Evolutionary conservation across 2,888 invertebrate genomes (phyloP).

Genomic region (Rhamnusium bicolor): DNA sequence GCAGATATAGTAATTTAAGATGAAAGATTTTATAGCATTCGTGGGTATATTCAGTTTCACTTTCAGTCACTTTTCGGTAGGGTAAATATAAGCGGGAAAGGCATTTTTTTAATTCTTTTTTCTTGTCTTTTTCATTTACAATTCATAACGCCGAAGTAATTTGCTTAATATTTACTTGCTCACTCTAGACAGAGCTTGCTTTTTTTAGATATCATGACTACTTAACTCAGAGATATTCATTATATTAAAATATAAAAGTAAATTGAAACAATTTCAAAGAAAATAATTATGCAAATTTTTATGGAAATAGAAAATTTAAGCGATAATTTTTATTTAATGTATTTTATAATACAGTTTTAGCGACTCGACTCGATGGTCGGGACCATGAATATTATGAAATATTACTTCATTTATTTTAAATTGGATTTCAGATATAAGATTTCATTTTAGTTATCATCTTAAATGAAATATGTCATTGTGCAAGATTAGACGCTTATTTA

Average conservation of each 20-base stretch:
- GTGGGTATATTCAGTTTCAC: not conserved
- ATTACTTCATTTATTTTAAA: constrained; percentile 17
- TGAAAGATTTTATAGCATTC: not conserved
- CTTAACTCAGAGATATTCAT: constrained; percentile 37
- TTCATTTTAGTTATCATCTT: constrained; percentile 4
- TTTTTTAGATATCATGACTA: constrained; percentile 29
- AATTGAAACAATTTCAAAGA: constrained; percentile 50
- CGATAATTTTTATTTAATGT: constrained; percentile 47
- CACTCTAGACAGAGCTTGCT: constrained; percentile 1
- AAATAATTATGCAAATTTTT: constrained; percentile 50
- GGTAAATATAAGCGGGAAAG: not conserved
- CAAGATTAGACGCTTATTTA: not conserved
- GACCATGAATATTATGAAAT: not conserved
- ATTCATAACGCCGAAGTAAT: constrained; percentile 34
- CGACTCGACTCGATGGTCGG: not conserved
- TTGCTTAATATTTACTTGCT: constrained; percentile 43
- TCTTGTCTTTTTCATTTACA: constrained; percentile 23
- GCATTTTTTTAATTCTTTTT: not conserved
- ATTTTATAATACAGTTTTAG: constrained; percentile 42
- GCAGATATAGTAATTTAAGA: not conserved
- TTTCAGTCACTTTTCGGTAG: not conserved
- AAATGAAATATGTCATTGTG: not conserved
- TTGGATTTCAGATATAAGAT: constrained; percentile 18
- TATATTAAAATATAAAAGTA: constrained; percentile 49
- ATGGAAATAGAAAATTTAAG: constrained; percentile 49